Percentiles rank a stretch among this genome's conserved stretches.
Conservation (phyloP, 2,113 vertebrate species). For the Alaudala cheleensis region DNA sequence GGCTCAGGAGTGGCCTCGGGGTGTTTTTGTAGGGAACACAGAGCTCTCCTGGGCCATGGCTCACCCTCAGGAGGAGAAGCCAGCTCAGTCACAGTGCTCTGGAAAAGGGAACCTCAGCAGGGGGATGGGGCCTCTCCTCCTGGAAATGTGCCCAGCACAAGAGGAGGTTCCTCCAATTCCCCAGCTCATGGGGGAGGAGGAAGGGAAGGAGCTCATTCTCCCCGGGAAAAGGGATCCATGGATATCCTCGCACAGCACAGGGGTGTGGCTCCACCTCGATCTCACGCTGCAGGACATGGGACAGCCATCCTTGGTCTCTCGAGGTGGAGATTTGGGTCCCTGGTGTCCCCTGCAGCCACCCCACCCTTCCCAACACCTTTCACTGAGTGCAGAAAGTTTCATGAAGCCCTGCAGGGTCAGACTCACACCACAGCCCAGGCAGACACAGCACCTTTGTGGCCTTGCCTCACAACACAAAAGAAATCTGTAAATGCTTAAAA, state of each 20-base stretch:
- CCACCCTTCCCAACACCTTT: not conserved
- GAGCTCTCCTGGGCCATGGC: not conserved
- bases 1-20: not conserved
- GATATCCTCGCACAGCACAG: not conserved
- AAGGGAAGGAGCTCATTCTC: not conserved
- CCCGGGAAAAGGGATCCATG: not conserved
- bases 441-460: not conserved
- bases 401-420: not conserved
- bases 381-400: not conserved
- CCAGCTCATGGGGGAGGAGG: not conserved
- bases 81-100: not conserved
- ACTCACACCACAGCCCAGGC: not conserved
- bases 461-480: not conserved
- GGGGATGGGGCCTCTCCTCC: not conserved
- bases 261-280: not conserved
- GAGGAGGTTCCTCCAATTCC: conserved; percentile 4
- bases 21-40: not conserved
- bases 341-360: not conserved
- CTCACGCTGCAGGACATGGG: accelerated
- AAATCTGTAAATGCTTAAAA: not conserved
- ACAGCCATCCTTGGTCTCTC: not conserved
- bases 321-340: not conserved
- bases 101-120: not conserved
- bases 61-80: not conserved
- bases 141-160: not conserved